phyloP scores from a whole-genome alignment of 2,888 invertebrate genomes.

The Catocala nupta region DNA sequence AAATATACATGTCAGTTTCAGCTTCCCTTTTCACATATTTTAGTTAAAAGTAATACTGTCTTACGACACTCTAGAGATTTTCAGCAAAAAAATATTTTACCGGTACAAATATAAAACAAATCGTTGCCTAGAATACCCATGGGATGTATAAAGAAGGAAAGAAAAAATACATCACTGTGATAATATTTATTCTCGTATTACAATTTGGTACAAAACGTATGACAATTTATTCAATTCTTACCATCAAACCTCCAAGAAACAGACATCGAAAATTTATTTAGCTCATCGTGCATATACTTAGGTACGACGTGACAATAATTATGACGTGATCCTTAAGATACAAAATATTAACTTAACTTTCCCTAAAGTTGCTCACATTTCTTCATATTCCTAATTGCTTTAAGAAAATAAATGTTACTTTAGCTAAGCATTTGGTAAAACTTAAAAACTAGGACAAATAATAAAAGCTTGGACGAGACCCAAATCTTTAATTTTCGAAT shows the following conservation, averaged over 20 bases:
- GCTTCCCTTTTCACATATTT: too few relatives aligned
- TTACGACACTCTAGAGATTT: too few relatives aligned
- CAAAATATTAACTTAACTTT: neutral
- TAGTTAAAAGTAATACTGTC: too few relatives aligned
- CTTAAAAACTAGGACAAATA: slow-evolving; percentile 6
- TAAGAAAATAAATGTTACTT: neutral
- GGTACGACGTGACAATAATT: too few relatives aligned
- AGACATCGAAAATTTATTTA: neutral
- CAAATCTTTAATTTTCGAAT: slow-evolving; percentile 16
- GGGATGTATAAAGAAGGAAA: slow-evolving; percentile 19
- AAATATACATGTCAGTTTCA: too few relatives aligned
- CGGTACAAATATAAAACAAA: neutral
- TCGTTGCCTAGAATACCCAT: neutral
- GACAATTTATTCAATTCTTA: slow-evolving; percentile 4
- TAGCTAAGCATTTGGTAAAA: neutral
- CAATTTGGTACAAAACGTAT: slow-evolving; percentile 50
- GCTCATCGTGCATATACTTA: neutral
- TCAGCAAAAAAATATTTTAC: too few relatives aligned
- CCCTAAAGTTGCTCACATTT: too few relatives aligned
- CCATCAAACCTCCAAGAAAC: slow-evolving; percentile 1
- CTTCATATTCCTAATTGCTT: neutral
- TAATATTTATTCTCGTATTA: slow-evolving; percentile 42
- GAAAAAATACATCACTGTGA: slow-evolving; percentile 7
- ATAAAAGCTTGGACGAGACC: slow-evolving; percentile 7
- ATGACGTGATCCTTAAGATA: too few relatives aligned